Evolutionary conservation across 2,888 invertebrate genomes (phyloP), one percentile per base, ranked within the genome.

Genomic region (Pediacus dermestoides): DNA sequence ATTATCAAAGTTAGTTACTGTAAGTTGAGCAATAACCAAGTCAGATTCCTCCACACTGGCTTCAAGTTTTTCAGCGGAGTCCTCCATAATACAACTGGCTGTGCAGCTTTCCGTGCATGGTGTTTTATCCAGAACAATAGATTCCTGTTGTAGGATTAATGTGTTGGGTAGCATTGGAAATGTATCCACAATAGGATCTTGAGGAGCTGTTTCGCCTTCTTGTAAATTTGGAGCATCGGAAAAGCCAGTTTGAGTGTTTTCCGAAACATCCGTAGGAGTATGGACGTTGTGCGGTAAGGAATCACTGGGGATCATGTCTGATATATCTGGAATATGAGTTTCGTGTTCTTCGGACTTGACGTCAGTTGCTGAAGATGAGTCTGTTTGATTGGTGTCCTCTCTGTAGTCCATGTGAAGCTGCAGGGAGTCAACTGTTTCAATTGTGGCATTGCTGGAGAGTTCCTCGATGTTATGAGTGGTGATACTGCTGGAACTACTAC

Each of bases 1-100:
- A 34, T 49, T 46, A 30, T 61, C 57, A 42, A 62, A 64, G 46
- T 50, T 58, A 16, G 37, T 53, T 22, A 55, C 52, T 11, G 47
- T 51, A 11, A 60, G 40, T 35, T 58, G 55, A 1, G 60, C 59
- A 37, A 68, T 60, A 28, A 70, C 68, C 32, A 72, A 52, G 49
- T 70, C 72, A 2, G 70, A 70, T 49, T 68, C 70, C 40, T 68
- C 67, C 2, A 68, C 70, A 48, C 61, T 68, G 3, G 66, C 68
- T 48, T 65, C 67, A 34, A 70, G 47, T 46, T 67, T 69, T 45
- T 67, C 68, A 3, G 63, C 63, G 1, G 58, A 55, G 26, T 60
- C 62, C 32, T 58, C 61, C 39, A 60, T 45, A 18, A 18, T n/a
- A 13, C 14, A 13, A 13, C 14, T 14, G 4, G 14, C 4, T 4